Evolutionary conservation across 2,888 invertebrate genomes (phyloP), one percentile per base, ranked within the genome.

Genomic region (Chymomyza caudatula): DNA sequence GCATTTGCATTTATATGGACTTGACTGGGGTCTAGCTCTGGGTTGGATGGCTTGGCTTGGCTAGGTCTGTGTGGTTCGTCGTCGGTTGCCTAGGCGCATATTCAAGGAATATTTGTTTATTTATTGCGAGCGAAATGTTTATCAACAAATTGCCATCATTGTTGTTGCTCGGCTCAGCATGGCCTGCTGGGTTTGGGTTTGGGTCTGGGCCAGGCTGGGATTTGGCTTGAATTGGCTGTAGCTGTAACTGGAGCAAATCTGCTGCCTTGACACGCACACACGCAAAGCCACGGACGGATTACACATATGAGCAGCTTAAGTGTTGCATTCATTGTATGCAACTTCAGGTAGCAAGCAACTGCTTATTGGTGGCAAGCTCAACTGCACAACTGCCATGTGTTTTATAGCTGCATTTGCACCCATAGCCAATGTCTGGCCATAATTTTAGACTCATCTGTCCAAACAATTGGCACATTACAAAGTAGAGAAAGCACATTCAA

Each of bases 141-240:
- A 88, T 88, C 88, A 88, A 88, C 88, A 88, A 88, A 86, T 87
- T 88, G 88, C 82, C 88, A 88, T 88, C 88, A 87, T 56, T 54
- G 56, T 79, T 79, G 76, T 84, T 66, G 56, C 54, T 11, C 63
- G 58, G 72, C 72, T 69, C 44, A 47, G 19, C 47, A 52, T 56
- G 15, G 15, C 52, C 57, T 29, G 20, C 23, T 49, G 19, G 42
- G 63, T 58, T 65, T 54, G 29, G 44, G 44, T 17, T 53, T 42
- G 69, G 25, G 37, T 44, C 23, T 43, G 17, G 29, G 51, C 55
- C 37, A 37, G 55, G 25, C 53, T 51, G 60, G 53, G 65, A 57
- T 60, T n/a, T 74, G 71, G 57, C 62, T 67, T 60, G 23, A 69
- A 3, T 20, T 49, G 64, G 65, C 71, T 74, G 70, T 25, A 59